A percentile compares a stretch with the other conserved stretches of the same genome.
Evolutionary conservation across 2,797 vertebrate genomes (phyloP).

Genomic region (Manis pentadactyla): DNA sequence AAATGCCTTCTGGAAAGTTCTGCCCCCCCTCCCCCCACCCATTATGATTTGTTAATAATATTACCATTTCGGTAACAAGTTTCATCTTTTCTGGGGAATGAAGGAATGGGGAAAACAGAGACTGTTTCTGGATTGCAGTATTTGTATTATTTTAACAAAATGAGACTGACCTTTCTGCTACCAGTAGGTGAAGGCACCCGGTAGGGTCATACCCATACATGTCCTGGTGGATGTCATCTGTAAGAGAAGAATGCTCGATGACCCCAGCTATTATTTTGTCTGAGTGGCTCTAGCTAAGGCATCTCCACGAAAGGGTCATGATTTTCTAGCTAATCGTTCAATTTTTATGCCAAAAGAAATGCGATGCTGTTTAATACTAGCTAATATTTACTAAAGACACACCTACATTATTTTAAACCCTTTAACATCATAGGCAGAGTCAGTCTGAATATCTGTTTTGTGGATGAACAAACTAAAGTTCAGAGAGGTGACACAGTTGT

Average conservation of each 20-base stretch:
- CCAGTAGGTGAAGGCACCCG: background rate
- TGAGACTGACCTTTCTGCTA: background rate
- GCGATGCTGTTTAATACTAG: background rate
- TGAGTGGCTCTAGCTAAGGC: too few relatives aligned
- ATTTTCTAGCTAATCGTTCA: background rate
- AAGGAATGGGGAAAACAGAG: background rate
- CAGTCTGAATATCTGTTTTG: background rate
- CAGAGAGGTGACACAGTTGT: background rate
- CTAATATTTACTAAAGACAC: background rate
- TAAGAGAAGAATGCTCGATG: background rate
- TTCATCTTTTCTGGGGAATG: background rate
- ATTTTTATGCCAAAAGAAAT: background rate
- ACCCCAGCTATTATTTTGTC: background rate
- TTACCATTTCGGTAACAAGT: background rate
- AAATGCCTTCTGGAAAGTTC: background rate
- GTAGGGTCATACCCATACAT: background rate
- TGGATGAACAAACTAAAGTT: background rate
- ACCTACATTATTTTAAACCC: background rate
- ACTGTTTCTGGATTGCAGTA: background rate
- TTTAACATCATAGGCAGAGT: background rate
- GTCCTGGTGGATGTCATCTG: background rate
- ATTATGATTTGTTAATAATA: background rate
- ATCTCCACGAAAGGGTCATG: background rate
- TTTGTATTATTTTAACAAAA: slow-evolving; percentile 9
- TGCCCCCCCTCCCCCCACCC: too few relatives aligned